Evolutionary conservation across 1,140 invertebrate species (phyloP), one percentile per base, ranked within the genome.

Genomic region (Leptinotarsa texana): DNA sequence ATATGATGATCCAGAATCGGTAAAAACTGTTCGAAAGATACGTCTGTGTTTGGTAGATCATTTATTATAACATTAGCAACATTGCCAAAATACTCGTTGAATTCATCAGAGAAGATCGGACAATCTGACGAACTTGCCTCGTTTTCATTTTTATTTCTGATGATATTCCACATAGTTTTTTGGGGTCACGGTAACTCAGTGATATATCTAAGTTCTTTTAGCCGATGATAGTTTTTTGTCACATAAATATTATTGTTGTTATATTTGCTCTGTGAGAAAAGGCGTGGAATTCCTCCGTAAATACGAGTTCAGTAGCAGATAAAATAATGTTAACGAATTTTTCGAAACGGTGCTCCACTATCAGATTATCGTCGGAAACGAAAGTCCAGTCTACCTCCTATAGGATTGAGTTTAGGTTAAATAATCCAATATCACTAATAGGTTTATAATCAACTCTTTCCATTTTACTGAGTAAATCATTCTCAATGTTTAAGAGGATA

Each of bases 131-230:
- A 24, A 24, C 4, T 24, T 5, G 0, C 21, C 63, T 22, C 21
- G 63, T 65, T 65, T 65, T 65, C 24, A 24, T 65, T 65, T 65
- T 63, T 22, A 6, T 63, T 24, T 65, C 8, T 65, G 1, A 65
- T 65, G 63, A 65, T 65, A 65, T 24, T 65, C 21, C 21, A 65
- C 21, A 65, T 65, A 65, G 63, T 21, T 24, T 65, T 65, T 65
- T 65, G 63, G 21, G 63, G 63, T 1, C 1, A 63, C 63, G 21
- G 18, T 65, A 21, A 65, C 21, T 65, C 63, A 21, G 63, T 65
- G 63, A 24, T 65, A 65, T 65, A 65, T 65, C 15, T 65, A 65
- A 17, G 63, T 18, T 63, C 5, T 63, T 22, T 22, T 6, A 63
- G 18, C 18, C 24, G 18, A 65, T 65, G 1, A 65, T 24, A 24